Evolutionary conservation across 2,113 vertebrate species (phyloP), one percentile per base, ranked within the genome.

Genomic region (Entelurus aequoreus): DNA sequence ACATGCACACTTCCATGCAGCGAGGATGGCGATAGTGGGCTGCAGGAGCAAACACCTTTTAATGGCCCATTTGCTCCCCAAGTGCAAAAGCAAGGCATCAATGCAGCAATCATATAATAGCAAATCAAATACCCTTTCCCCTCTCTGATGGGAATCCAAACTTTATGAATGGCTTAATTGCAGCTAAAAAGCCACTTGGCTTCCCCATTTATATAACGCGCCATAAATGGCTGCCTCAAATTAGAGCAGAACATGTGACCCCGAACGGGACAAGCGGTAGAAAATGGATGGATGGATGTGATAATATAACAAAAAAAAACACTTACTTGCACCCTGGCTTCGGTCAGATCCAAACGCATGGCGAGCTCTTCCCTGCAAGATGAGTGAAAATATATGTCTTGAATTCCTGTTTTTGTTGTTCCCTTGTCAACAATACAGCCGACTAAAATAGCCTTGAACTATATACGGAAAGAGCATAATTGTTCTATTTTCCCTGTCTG

Each of bases 31-130:
- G 37, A 38, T 7, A 40, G 7, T 36, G 9, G 81, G 83, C 84
- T 88, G 87, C 90, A 83, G 89, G 69, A 60, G 88, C 92, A 93
- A 93, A 94, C 94, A 94, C 92, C 93, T 97, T 94, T 28, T 95
- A 95, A 95, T 94, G 93, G 94, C 92, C 93, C 93, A 92, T 93
- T 95, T 92, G 87, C 92, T 94, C 90, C 28, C 84, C 83, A 87
- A 92, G 89, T 90, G 90, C 87, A 87, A 90, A 46, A 84, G 93
- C 93, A 93, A 94, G 92, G 93, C 93, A 97, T 95, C 96, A 95
- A 94, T 97, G 94, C 92, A 87, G 92, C 95, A 95, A 95, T 95
- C 90, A 95, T 93, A 95, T 93, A 94, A 94, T 93, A 93, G 94
- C 93, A 94, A 95, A 94, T 95, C 94, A 96, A 95, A 95, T 93